Evolutionary conservation across 2,113 vertebrate genomes (phyloP).

Genomic region (Hypanus sabinus): DNA sequence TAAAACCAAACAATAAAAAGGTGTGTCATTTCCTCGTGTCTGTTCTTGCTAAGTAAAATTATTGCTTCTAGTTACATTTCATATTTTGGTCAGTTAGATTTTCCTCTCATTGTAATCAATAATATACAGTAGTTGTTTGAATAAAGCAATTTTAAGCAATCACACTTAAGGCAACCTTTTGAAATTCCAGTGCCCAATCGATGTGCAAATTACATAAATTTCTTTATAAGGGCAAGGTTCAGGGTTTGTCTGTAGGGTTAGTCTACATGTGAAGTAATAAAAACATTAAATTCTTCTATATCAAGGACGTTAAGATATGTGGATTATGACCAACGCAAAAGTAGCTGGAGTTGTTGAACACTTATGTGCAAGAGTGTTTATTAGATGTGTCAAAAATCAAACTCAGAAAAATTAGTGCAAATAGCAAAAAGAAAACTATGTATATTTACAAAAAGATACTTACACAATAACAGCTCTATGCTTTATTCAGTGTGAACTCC

Average conservation of each 20-base stretch:
- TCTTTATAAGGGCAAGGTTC: background rate
- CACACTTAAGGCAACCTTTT: background rate
- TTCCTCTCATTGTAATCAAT: background rate
- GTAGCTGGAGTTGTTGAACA: no score
- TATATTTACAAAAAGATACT: no score
- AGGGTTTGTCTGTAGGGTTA: background rate
- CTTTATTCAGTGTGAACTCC: no score
- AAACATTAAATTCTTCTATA: background rate
- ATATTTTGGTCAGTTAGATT: background rate
- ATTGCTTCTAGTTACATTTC: no score
- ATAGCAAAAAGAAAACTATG: no score
- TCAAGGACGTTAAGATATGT: no score
- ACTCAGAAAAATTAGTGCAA: no score
- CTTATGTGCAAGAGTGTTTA: no score
- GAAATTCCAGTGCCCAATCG: background rate
- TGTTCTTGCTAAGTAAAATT: background rate
- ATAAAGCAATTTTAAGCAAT: background rate
- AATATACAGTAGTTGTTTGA: background rate
- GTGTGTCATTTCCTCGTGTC: conserved; percentile 50
- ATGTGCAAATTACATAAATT: background rate
- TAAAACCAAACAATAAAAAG: conserved; percentile 75
- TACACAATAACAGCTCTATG: no score
- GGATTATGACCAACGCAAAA: no score
- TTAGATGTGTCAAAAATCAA: no score
- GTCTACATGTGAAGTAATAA: background rate